Base-by-base conservation (phyloP, 1,140 invertebrate genomes). In the Rhyzopertha dominica region DNA sequence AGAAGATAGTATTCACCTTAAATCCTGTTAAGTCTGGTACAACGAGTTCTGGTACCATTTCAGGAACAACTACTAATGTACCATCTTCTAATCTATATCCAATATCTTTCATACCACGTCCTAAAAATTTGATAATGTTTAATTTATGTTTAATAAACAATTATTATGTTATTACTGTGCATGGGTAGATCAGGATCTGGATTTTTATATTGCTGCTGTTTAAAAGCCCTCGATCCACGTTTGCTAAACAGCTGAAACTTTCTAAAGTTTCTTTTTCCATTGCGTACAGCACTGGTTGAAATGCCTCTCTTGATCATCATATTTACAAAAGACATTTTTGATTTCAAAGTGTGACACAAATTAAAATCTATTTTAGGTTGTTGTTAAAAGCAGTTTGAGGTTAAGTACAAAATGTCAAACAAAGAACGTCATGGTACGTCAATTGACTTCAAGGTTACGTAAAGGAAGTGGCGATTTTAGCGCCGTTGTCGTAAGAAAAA, bases 31-130 rank as follows among this genome's bases (percentile, higher is more conserved):
- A 69, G 65, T 95, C 81, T 1, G 95, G 95, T 12, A 97, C 93
- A 47, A 98, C 81, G 10, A 97, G 61, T 64, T 96, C 86, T 8
- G 93, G 91, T 49, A 94, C 81, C 81, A 86, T 90, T 78, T 97
- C 93, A n/a, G 83, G 82, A 12, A 96, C 66, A 14, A 58, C 51
- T 2, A 82, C 67, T 66, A 77, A 88, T 49, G 71, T 69, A 12
- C 76, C 74, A 29, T 78, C 68, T 3, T 64, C 47, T 2, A 63
- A 47, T 9, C 54, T 54, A 36, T 77, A 77, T 17, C 85, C 85
- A 7, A 68, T 69, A 46, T 74, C 69, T 50, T 78, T 76, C 1
- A 82, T 76, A 9, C 86, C 85, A 48, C 83, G 73, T 49, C 74
- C 79, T 80, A 45, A 35, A 63, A 65, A 45, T 37, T 47, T 47